These are phyloP conservation scores for Noctua pronuba DNA, from an alignment of 2,888 invertebrate species.

Conservation along the genomic window DNA sequence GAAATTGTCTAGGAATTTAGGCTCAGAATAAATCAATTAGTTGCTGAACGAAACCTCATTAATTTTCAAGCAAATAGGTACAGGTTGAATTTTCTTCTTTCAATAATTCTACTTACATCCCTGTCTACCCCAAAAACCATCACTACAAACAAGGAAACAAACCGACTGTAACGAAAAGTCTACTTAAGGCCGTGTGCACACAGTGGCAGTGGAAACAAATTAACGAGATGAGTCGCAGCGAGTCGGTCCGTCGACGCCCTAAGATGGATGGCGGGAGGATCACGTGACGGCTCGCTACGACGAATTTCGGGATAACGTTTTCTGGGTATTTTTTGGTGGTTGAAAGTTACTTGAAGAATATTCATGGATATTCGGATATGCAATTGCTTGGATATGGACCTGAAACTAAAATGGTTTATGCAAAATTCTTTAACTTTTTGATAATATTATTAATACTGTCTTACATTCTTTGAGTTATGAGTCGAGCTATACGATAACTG, in stretches of 20 bases:
- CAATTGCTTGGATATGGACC: background rate
- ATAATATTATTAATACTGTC: background rate
- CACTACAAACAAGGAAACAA: conserved; percentile 53
- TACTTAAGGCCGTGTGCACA: conserved; percentile 66
- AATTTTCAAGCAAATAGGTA: background rate
- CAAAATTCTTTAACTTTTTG: no score
- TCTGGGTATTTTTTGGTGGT: background rate
- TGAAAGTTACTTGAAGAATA: no score
- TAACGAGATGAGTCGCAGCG: conserved; percentile 82
- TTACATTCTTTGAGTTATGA: background rate
- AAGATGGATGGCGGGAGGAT: conserved; percentile 80
- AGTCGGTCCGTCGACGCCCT: conserved; percentile 79
- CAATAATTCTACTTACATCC: background rate
- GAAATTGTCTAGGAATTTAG: background rate
- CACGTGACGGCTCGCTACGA: conserved; percentile 69
- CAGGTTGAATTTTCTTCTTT: background rate
- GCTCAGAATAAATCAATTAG: background rate
- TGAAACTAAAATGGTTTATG: no score
- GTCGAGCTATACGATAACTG: no score
- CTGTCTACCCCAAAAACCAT: conserved; percentile 24
- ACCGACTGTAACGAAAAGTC: conserved; percentile 56
- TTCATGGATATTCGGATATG: background rate
- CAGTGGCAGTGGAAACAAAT: conserved; percentile 74
- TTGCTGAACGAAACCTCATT: background rate
- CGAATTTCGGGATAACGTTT: conserved; percentile 66